Conservation (phyloP, 2,888 invertebrate species). For the Lepidocyrtinus sp. region DNA sequence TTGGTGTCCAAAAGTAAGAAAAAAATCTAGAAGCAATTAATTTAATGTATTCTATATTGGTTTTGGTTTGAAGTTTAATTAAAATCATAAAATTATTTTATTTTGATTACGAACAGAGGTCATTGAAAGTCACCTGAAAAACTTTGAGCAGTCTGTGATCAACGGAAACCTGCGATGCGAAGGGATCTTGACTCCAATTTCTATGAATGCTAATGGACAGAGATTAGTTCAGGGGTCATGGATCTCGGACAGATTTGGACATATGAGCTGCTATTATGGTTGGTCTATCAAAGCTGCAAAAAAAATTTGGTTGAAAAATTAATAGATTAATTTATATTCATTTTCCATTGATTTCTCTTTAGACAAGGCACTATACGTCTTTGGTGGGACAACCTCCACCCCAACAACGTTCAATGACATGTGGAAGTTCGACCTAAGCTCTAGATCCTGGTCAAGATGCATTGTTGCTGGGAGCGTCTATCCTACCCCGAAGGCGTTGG, state of each 20-base stretch:
- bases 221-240: slow-evolving; percentile 71
- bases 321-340: slow-evolving; percentile 23
- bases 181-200: slow-evolving; percentile 71
- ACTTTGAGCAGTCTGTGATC: slow-evolving; percentile 83
- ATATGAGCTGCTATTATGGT: slow-evolving; percentile 86
- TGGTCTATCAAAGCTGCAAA: too few relatives aligned
- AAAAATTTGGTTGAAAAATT: too few relatives aligned
- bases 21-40: not conserved
- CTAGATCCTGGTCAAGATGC: slow-evolving; percentile 87
- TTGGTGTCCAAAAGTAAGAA: slow-evolving; percentile 86
- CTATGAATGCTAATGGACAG: too few relatives aligned
- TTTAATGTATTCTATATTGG: not conserved
- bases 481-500: slow-evolving; percentile 96
- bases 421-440: slow-evolving; percentile 92
- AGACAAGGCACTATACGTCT: slow-evolving; percentile 91
- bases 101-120: slow-evolving; percentile 84
- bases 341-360: slow-evolving; percentile 41
- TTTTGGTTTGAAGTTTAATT: not conserved
- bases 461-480: slow-evolving; percentile 85
- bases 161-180: slow-evolving; percentile 86
- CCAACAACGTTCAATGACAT: slow-evolving; percentile 97
- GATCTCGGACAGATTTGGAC: slow-evolving; percentile 94
- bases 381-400: slow-evolving; percentile 95
- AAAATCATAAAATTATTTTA: not conserved
- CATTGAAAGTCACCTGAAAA: slow-evolving; percentile 81